phyloP scores from a whole-genome alignment of 2,113 vertebrate genomes.

The Solea senegalensis region DNA sequence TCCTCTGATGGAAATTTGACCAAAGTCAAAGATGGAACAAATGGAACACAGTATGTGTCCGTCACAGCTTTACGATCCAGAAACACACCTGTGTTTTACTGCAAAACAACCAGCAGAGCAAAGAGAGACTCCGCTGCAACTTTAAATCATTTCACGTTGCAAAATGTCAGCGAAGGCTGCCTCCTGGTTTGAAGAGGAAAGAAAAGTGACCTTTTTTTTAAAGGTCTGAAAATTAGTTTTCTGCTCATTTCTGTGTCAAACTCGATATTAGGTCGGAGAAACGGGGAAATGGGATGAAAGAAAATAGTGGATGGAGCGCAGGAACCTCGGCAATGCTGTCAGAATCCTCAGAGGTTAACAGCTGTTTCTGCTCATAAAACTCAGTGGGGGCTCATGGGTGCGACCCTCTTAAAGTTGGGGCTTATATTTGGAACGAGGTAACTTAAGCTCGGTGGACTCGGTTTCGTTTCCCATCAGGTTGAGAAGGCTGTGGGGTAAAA shows the following conservation, averaged over 20 bases:
- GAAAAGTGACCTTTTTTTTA: slow-evolving; percentile 15
- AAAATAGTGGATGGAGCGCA: background rate
- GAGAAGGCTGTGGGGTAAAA: slow-evolving; percentile 53
- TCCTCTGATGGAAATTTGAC: background rate
- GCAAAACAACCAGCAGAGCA: slow-evolving; percentile 15
- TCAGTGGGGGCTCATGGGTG: slow-evolving; percentile 22
- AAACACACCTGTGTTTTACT: slow-evolving; percentile 34
- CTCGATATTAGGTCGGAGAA: background rate
- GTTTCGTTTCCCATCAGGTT: slow-evolving; percentile 50
- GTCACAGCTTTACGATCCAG: slow-evolving; percentile 4
- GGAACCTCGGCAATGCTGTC: slow-evolving; percentile 41
- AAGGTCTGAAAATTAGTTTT: background rate
- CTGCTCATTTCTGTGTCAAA: background rate
- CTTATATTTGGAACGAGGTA: slow-evolving; percentile 82
- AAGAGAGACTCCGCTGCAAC: slow-evolving; percentile 2
- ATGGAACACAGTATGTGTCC: background rate
- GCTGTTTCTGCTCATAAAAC: slow-evolving; percentile 76
- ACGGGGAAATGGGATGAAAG: slow-evolving; percentile 1
- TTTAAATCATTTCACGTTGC: slow-evolving; percentile 18
- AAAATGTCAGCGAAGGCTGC: slow-evolving; percentile 32
- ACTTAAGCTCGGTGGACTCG: slow-evolving; percentile 65
- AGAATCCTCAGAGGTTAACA: slow-evolving; percentile 72
- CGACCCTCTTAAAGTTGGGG: slow-evolving; percentile 51
- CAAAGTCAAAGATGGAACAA: background rate
- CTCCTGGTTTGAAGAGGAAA: background rate